These are phyloP conservation scores for Carollia perspicillata DNA, from an alignment of 2,113 vertebrate species.

Conservation along the genomic window DNA sequence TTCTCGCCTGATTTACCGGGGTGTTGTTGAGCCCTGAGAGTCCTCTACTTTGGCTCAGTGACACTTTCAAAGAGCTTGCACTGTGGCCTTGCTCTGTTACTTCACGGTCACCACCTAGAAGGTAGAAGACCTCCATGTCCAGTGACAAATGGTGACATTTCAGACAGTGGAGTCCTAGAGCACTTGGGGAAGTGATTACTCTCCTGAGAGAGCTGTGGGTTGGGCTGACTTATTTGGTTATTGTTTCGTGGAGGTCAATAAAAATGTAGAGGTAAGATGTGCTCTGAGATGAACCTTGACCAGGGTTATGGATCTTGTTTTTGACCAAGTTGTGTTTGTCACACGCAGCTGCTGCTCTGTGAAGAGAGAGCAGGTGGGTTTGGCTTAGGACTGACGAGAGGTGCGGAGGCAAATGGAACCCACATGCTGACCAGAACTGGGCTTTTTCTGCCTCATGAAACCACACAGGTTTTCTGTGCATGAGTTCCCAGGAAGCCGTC, in stretches of 20 bases:
- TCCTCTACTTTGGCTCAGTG: neutral
- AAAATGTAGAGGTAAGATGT: conserved; percentile 57
- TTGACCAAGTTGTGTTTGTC: conserved; percentile 69
- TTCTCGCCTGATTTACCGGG: neutral
- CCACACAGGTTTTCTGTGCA: neutral
- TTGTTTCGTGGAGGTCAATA: conserved; percentile 60
- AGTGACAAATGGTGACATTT: conserved; percentile 34
- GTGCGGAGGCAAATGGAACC: conserved; percentile 51
- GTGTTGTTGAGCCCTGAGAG: neutral
- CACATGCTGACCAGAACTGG: neutral
- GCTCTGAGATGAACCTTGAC: conserved; percentile 35
- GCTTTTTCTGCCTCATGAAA: neutral
- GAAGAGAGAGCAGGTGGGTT: conserved; percentile 70
- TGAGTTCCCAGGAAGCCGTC: conserved; percentile 40
- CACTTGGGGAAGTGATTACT: conserved; percentile 30
- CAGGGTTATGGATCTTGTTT: conserved; percentile 40
- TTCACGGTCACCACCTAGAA: neutral
- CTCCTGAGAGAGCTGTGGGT: conserved; percentile 29
- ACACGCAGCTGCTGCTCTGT: conserved; percentile 58
- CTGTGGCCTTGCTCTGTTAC: neutral
- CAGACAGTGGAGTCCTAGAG: neutral
- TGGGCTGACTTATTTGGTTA: neutral
- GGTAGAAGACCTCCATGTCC: neutral
- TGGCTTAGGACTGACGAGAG: conserved; percentile 1
- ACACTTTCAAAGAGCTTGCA: neutral